Evolutionary conservation across 2,888 invertebrate genomes (phyloP).

Genomic region (Leucoma salicis): DNA sequence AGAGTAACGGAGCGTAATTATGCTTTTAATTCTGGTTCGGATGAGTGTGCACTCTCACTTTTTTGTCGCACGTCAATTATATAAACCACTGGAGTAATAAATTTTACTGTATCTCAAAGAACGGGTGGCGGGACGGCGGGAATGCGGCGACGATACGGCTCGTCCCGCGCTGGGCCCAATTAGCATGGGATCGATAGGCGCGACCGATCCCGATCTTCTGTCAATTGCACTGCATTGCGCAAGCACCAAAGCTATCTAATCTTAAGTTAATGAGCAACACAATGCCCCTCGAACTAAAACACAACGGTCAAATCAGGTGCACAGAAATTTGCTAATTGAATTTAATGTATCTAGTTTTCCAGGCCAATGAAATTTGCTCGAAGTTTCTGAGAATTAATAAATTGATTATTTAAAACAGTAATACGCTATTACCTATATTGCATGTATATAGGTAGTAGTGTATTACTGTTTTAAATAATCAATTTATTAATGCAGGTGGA

Average conservation of each 20-base stretch:
- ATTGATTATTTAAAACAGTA: too few species aligned
- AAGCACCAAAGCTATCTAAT: slow-evolving; percentile 68
- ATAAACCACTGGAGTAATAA: slow-evolving; percentile 81
- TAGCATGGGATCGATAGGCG: slow-evolving; percentile 80
- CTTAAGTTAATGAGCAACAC: slow-evolving; percentile 70
- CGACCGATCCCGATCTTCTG: slow-evolving; percentile 72
- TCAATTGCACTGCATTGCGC: slow-evolving; percentile 69
- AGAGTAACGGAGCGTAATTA: slow-evolving; percentile 68
- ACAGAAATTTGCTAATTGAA: not conserved
- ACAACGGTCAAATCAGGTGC: slow-evolving; percentile 18
- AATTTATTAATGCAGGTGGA: too few species aligned
- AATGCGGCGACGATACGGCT: slow-evolving; percentile 65
- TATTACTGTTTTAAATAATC: too few species aligned
- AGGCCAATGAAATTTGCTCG: too few species aligned
- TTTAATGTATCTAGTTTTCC: not conserved
- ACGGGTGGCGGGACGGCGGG: slow-evolving; percentile 61
- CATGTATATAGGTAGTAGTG: too few species aligned
- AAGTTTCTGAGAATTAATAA: too few species aligned
- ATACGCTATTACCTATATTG: too few species aligned
- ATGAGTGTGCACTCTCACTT: slow-evolving; percentile 74
- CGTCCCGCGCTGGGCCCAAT: slow-evolving; percentile 70
- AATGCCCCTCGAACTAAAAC: slow-evolving; percentile 51
- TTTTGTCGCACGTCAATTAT: slow-evolving; percentile 80
- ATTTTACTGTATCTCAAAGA: slow-evolving; percentile 77
- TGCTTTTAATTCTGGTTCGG: slow-evolving; percentile 61